These are phyloP conservation scores for Phrynocephalus versicolor DNA, from an alignment of 2,113 vertebrate species.

Conservation along the genomic window DNA sequence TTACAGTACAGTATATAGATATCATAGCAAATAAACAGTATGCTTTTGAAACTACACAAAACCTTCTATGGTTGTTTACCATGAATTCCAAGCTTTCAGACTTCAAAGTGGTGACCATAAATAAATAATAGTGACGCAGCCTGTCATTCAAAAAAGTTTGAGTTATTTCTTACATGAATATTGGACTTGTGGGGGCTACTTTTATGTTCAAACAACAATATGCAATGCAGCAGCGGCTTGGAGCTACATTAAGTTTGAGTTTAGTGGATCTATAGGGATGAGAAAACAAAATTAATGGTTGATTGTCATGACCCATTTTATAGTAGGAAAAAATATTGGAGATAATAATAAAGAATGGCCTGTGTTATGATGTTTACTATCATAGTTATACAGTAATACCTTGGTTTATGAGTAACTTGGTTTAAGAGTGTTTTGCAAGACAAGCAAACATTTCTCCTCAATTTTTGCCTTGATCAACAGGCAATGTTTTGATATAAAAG, in stretches of 20 bases:
- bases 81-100: slow-evolving; percentile 16
- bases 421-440: no score
- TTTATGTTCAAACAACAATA: background rate
- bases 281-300: slow-evolving; percentile 30
- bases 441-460: no score
- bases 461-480: no score
- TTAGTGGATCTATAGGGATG: slow-evolving; percentile 32
- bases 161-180: slow-evolving; percentile 2
- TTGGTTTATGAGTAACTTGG: no score
- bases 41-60: slow-evolving; percentile 27
- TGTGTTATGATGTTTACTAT: slow-evolving; percentile 27
- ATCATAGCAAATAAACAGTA: background rate
- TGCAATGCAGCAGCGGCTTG: background rate
- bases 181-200: slow-evolving; percentile 9
- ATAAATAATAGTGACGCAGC: background rate
- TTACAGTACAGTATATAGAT: no score
- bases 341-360: slow-evolving; percentile 12
- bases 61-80: background rate
- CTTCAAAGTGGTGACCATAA: background rate
- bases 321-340: slow-evolving; percentile 25
- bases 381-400: no score
- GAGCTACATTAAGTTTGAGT: background rate
- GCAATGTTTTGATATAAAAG: no score
- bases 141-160: background rate
- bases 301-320: slow-evolving; percentile 7